Evolutionary conservation across 2,113 vertebrate species (phyloP).

Genomic region (Lepus americanus): DNA sequence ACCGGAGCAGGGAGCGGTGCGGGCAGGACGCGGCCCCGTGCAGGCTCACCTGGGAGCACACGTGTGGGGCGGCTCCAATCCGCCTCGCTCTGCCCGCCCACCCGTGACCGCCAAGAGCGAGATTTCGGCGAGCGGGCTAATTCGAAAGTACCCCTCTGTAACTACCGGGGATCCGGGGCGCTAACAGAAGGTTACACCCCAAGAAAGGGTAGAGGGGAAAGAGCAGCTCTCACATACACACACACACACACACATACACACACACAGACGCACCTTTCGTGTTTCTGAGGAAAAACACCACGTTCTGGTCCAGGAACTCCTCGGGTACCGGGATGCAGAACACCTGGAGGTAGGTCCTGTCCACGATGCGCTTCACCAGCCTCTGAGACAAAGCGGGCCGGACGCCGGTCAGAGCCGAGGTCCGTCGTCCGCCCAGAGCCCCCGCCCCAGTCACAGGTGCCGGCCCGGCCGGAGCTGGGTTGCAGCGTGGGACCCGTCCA

Average conservation of each 20-base stretch:
- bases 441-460: too few relatives aligned
- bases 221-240: not conserved
- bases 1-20: too few relatives aligned
- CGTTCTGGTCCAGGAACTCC: conserved; percentile 87
- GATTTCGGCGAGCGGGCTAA: not conserved
- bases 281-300: conserved; percentile 93
- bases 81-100: not conserved
- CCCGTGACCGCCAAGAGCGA: not conserved
- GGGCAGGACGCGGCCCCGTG: not conserved
- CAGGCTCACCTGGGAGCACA: not conserved
- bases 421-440: fast-evolving
- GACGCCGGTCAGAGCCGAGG: fast-evolving
- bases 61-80: too few relatives aligned
- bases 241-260: fast-evolving
- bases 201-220: not conserved
- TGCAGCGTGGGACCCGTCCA: fast-evolving
- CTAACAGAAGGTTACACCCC: not conserved
- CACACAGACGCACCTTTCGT: conserved; percentile 87
- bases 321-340: conserved; percentile 86
- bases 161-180: not conserved
- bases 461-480: too few relatives aligned
- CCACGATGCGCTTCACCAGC: conserved; percentile 82
- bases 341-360: conserved; percentile 87
- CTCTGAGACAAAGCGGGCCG: conserved; percentile 82
- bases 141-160: not conserved